Percentiles rank a stretch among this genome's conserved stretches.
Conservation (phyloP, 2,113 vertebrate species). For the Capra hircus region DNA sequence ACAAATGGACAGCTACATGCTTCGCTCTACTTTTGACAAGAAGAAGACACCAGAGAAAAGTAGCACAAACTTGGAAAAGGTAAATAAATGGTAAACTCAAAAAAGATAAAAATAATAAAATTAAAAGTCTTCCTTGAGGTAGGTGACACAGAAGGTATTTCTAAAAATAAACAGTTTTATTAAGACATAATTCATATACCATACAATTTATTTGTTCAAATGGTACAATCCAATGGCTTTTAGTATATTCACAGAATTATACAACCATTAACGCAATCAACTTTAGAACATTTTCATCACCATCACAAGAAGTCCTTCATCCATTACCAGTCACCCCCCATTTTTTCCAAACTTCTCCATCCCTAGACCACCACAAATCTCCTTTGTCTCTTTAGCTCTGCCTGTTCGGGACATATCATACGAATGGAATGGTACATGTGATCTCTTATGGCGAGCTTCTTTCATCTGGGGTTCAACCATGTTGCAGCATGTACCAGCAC, state of each 20-base stretch:
- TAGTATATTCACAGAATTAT: neutral
- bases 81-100: neutral
- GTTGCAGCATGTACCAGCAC: neutral
- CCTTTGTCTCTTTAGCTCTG: neutral
- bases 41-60: neutral
- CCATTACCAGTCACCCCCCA: neutral
- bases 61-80: neutral
- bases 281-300: neutral
- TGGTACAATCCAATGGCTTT: neutral
- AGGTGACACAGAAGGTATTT: neutral
- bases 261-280: neutral
- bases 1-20: neutral
- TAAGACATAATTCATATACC: neutral
- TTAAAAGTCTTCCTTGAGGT: neutral
- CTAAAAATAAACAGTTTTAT: neutral
- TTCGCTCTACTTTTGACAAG: neutral
- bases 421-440: neutral
- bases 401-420: neutral
- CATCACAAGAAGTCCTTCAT: neutral
- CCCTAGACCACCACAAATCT: neutral
- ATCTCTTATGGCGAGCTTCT: neutral
- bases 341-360: neutral
- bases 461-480: neutral
- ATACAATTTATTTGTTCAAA: neutral
- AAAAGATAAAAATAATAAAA: neutral